Evolutionary conservation across 2,797 vertebrate species (phyloP), one percentile per base, ranked within the genome.

Genomic region (Varecia variegata): DNA sequence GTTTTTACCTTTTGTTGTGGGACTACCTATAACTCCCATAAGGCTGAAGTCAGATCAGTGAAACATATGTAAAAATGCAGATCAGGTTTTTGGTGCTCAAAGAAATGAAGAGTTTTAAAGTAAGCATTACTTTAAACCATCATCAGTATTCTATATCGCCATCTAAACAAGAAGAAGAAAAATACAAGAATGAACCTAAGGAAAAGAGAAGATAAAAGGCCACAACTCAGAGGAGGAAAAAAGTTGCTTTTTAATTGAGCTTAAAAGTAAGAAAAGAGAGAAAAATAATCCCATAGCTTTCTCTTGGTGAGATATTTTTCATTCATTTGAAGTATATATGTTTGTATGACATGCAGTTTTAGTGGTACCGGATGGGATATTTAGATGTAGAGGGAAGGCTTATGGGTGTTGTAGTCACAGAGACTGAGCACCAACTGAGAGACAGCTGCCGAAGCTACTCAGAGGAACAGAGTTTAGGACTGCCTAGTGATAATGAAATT

Each of bases 161-260:
- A 56, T 54, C 65, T 94, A 97, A 71, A 65, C 50, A 96, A 85
- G 95, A 97, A 98, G 95, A 92, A 95, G 82, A 95, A 97, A 97
- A 98, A 97, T 70, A 96, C 89, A 98, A 92, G 94, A 98, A 52
- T 96, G 93, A 97, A 98, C 84, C 80, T 94, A 93, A 98, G 96
- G 98, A 98, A 95, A 98, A 97, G 94, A 97, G 89, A 94, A 98
- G 96, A 98, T 97, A 98, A 98, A 98, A 98, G 95, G 76, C 77
- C 95, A 95, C 70, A 68, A 88, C 77, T 93, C 82, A 96, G 93
- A 98, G 67, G 65, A 88, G 77, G 17, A 0, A 8, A 5, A 97
- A 97, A 92, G 89, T 95, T 97, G 74, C 96, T 98, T 98, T 93
- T 97, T 98, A 98, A 98, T 95, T 98, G 97, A 98, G 93, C 54